Conservation (phyloP, 1,140 invertebrate genomes). For the Euura saliciscinereae region DNA sequence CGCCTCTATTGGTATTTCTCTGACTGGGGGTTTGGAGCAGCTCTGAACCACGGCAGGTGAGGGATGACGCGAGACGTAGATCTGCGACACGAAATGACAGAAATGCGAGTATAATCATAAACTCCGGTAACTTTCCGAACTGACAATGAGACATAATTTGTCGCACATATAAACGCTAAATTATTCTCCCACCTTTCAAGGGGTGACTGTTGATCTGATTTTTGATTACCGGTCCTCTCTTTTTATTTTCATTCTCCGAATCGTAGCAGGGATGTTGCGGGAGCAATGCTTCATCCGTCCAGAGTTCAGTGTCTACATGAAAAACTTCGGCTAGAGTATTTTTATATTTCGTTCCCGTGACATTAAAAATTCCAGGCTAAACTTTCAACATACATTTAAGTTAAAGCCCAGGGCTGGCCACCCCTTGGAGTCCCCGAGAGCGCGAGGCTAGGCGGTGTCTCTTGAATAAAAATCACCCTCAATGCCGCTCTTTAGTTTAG, state of each 20-base stretch:
- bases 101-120: too few relatives aligned
- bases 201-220: too few relatives aligned
- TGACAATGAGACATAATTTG: too few relatives aligned
- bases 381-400: conserved; percentile 55
- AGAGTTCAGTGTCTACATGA: background rate
- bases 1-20: background rate
- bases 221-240: background rate
- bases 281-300: background rate
- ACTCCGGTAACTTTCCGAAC: too few relatives aligned
- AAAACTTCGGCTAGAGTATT: conserved; percentile 48
- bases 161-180: too few relatives aligned
- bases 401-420: conserved; percentile 46
- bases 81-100: conserved; percentile 15
- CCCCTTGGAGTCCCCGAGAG: conserved; percentile 27
- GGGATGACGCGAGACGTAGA: too few relatives aligned
- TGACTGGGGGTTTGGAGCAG: background rate
- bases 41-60: background rate
- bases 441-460: conserved; percentile 46
- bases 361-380: conserved; percentile 55
- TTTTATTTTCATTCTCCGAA: too few relatives aligned
- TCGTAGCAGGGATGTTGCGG: background rate
- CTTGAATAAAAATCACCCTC: conserved; percentile 59
- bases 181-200: too few relatives aligned
- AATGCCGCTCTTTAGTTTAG: conserved; percentile 55
- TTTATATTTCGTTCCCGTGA: conserved; percentile 49